Conservation (phyloP, 2,888 invertebrate species). For the Drosophila meridiana region DNA sequence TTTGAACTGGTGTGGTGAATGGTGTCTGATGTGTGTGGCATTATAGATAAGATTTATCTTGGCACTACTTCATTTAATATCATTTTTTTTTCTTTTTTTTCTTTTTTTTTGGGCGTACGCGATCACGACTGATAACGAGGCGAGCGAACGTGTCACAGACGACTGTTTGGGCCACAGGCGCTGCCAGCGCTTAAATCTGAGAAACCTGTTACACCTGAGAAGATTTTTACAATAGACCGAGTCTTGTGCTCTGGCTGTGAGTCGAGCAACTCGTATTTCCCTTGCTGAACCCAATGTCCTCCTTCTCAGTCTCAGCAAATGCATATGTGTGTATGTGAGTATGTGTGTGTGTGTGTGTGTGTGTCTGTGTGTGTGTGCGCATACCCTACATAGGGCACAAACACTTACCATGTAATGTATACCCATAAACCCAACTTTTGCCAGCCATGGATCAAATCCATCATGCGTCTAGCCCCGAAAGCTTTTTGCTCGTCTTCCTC, state of each 20-base stretch:
- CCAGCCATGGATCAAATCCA: slow-evolving; percentile 44
- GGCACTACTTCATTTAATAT: neutral
- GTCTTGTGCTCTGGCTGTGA: slow-evolving; percentile 34
- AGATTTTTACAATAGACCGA: slow-evolving; percentile 82
- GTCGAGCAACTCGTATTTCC: slow-evolving; percentile 69
- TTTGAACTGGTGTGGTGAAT: slow-evolving; percentile 58
- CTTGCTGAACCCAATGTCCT: slow-evolving; percentile 4
- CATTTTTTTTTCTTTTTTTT: neutral
- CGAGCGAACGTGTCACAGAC: slow-evolving; percentile 51
- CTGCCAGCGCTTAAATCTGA: slow-evolving; percentile 81
- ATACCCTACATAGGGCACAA: neutral
- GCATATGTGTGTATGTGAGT: neutral
- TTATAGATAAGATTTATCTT: neutral
- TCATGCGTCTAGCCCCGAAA: slow-evolving; percentile 46
- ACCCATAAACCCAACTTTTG: slow-evolving; percentile 44
- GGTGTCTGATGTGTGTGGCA: slow-evolving; percentile 3
- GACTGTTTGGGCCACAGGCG: slow-evolving; percentile 59
- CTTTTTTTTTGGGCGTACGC: slow-evolving; percentile 19
- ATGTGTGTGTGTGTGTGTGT: neutral
- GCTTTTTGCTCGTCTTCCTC: slow-evolving; percentile 59
- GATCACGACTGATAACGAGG: slow-evolving; percentile 49
- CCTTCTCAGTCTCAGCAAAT: neutral
- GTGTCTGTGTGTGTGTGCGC: neutral
- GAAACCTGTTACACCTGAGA: slow-evolving; percentile 85
- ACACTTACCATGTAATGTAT: slow-evolving; percentile 48